Evolutionary conservation across 2,797 vertebrate genomes (phyloP), one percentile per base, ranked within the genome.

Genomic region (Agapornis canus): DNA sequence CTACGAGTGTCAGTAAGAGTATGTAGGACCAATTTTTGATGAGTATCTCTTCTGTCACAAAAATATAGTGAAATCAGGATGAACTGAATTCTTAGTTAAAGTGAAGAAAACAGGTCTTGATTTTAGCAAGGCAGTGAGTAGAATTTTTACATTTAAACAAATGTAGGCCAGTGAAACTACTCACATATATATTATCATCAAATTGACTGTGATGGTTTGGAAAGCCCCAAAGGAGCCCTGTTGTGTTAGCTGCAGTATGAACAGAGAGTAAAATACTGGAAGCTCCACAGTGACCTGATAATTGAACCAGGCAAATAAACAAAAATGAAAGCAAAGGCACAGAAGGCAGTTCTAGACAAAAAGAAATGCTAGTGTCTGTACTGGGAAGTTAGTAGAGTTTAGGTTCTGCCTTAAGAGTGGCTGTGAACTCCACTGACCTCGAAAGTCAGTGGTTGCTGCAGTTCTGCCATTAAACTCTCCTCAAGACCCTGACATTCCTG

Each of bases 91-190:
- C 68, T 70, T 77, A 49, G 73, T 51, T 70, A 19, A 47, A 71
- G 20, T 40, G 25, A 87, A n/a, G 11, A 75, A 75, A 77, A 49
- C 8, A n/a, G 6, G 26, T 40, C 68, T 45, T 77, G 69, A 42
- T 27, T 78, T 68, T 14, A 89, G 48, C 26, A 42, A 82, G n/a
- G 32, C 1, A 42, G 37, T 5, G 11, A 94, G 66, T 8, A 82
- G 54, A 39, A 77, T 88, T 88, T 88, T 82, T 66, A 57, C 68
- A 56, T 82, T 88, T 77, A 54, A 71, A 23, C 37, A 75, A 37
- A 86, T 82, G 63, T 56, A 86, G 90, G 86, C 25, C 88, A 90
- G 52, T 64, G 56, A 52, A 93, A 80, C 81, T 85, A 47, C 60
- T 65, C 0, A 0, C 19, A 25, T 32, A 15, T 20, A 19, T 37